Base-by-base conservation (phyloP, 1,140 invertebrate genomes). In the Caenorhabditis remanei region DNA sequence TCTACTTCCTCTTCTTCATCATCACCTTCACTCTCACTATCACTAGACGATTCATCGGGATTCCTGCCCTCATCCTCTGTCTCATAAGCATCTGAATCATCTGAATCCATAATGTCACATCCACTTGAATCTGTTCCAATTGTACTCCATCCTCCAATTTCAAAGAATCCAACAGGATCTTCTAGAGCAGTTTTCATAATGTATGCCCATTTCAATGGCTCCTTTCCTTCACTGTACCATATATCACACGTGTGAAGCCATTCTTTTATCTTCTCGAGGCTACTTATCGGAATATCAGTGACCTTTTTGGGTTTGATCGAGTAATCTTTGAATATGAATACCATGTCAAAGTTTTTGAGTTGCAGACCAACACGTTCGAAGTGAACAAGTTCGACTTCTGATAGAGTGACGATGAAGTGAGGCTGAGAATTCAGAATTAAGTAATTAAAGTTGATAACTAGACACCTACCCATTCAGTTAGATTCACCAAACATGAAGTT, bases 121-220 rank as follows among this genome's bases (percentile, higher is more conserved):
- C 1, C 32, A 32, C 32, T 32, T 32, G 32, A 2, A 32, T 32
- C 32, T 32, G 32, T 32, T 32, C 98, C 97, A 71, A 99, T 94
- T 94, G 99, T 99, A 56, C 96, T 96, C 98, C 98, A 99, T 9
- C 98, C 98, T 65, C 98, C 98, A 91, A 95, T 96, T 56, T 99
- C 97, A 93, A 99, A 99, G 94, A 99, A 99, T 0, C 96, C 97
- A 93, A 98, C 97, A 0, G 97, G 97, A 94, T 99, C 98, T 93
- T 99, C 98, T 0, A 96, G 96, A 90, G 99, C 99, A 0, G 98
- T 99, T 93, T 99, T 99, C 98, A 99, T 99, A 90, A 99, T 98
- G 93, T 99, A 99, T 0, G 96, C 95, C 98, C 98, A 99, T 94
- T 99, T 99, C 85, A 99, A 94, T 41, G 97, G 98, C 93, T 99